phyloP scores from a whole-genome alignment of 1,140 invertebrate genomes.

The Drosophila obscura region DNA sequence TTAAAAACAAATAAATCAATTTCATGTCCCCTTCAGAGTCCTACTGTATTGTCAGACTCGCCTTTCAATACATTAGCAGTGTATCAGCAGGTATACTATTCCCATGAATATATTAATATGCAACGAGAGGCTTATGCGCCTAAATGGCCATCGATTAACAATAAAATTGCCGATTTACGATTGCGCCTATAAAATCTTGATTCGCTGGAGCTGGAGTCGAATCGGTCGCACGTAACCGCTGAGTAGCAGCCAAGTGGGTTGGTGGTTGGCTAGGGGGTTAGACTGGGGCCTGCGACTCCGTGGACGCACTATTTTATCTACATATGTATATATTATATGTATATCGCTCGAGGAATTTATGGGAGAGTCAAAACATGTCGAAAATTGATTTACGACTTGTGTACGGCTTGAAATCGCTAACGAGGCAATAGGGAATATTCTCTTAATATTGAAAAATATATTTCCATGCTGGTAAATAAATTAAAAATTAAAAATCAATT shows the following conservation, averaged over 20 bases:
- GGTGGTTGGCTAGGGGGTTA: conserved; percentile 14
- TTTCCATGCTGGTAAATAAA: background rate
- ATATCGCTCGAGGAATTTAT: conserved; percentile 43
- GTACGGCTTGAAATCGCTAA: conserved; percentile 43
- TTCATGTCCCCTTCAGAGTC: conserved; percentile 36
- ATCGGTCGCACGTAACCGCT: conserved; percentile 10
- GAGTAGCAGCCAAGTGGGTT: conserved; percentile 19
- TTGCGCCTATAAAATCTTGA: conserved; percentile 69
- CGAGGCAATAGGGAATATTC: conserved; percentile 39
- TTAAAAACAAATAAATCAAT: conserved; percentile 80
- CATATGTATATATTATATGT: background rate
- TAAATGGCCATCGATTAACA: conserved; percentile 76
- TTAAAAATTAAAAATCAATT: too few species aligned
- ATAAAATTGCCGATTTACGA: conserved; percentile 73
- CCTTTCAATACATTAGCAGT: conserved; percentile 9
- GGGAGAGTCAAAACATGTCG: conserved; percentile 46
- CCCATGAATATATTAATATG: conserved; percentile 63
- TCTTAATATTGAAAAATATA: conserved; percentile 23
- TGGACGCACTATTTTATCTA: conserved; percentile 24
- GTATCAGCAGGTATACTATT: background rate
- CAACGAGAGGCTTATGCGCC: conserved; percentile 58
- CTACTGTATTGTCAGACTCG: conserved; percentile 13
- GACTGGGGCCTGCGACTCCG: background rate
- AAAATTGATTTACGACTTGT: conserved; percentile 52
- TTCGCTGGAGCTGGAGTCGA: conserved; percentile 22